Percentiles rank a stretch among this genome's conserved stretches.
These are phyloP conservation scores for Andrena bicolor DNA, from an alignment of 2,888 invertebrate genomes.

Conservation along the genomic window DNA sequence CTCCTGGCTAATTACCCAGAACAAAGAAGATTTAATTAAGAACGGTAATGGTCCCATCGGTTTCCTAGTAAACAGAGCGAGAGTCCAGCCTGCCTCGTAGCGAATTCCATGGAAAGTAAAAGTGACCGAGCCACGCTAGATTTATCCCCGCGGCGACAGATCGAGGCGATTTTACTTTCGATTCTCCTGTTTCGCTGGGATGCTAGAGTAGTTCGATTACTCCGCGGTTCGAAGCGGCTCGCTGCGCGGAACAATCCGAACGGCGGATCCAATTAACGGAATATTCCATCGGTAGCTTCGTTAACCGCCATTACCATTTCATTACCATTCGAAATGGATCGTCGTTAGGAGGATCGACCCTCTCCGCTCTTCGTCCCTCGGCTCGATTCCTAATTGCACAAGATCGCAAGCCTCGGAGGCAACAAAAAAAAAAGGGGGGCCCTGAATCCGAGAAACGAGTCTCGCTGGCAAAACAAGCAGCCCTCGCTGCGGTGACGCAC, in stretches of 20 bases:
- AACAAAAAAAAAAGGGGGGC: neutral
- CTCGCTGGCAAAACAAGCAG: neutral
- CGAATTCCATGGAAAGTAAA: constrained; percentile 83
- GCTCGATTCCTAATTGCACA: neutral
- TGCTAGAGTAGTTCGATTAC: no score
- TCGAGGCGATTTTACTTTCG: constrained; percentile 58
- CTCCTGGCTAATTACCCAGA: constrained; percentile 20
- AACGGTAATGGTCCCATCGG: constrained; percentile 42
- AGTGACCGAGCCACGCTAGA: constrained; percentile 72
- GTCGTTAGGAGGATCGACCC: neutral
- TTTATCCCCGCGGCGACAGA: constrained; percentile 51
- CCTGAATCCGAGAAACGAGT: neutral
- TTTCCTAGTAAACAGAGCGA: constrained; percentile 65
- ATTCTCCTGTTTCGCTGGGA: constrained; percentile 11
- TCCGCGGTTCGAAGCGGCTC: no score
- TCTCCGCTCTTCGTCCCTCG: neutral
- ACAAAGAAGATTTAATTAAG: constrained; percentile 56
- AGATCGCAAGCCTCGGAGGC: neutral
- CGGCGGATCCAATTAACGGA: constrained; percentile 13
- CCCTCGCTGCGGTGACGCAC: constrained; percentile 18
- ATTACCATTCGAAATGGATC: constrained; percentile 16
- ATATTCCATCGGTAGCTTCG: neutral
- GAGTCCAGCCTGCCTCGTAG: constrained; percentile 63
- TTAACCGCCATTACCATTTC: neutral
- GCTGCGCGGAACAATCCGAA: no score